Evolutionary conservation across 1,140 invertebrate genomes (phyloP).

Genomic region (Goniozus legneri): DNA sequence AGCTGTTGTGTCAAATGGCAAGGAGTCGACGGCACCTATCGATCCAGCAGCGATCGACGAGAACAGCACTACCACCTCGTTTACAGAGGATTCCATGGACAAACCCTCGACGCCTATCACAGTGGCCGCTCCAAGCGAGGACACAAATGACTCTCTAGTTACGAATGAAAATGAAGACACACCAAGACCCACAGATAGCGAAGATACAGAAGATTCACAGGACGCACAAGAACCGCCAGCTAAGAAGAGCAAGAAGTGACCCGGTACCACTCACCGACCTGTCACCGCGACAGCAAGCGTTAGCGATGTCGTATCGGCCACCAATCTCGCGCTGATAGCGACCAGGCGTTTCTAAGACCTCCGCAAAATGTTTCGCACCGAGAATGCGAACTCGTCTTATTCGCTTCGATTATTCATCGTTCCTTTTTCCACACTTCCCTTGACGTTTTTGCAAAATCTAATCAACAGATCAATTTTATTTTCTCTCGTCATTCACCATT

Average conservation of each 20-base stretch:
- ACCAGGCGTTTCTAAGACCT: slow-evolving; percentile 38
- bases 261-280: slow-evolving; percentile 23
- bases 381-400: too few species aligned
- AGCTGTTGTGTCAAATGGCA: slow-evolving; percentile 38
- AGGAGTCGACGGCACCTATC: slow-evolving; percentile 29
- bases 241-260: slow-evolving; percentile 55
- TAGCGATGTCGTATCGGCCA: slow-evolving; percentile 38
- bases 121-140: slow-evolving; percentile 39
- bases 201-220: slow-evolving; percentile 47
- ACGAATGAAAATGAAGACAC: slow-evolving; percentile 47
- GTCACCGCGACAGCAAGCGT: slow-evolving; percentile 25
- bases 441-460: too few species aligned
- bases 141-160: slow-evolving; percentile 46
- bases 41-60: slow-evolving; percentile 50
- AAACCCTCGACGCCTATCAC: slow-evolving; percentile 53
- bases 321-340: slow-evolving; percentile 41
- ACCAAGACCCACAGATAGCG: slow-evolving; percentile 49
- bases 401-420: too few species aligned
- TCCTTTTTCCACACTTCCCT: too few species aligned
- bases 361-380: too few species aligned
- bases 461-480: too few species aligned
- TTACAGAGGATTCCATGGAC: slow-evolving; percentile 69
- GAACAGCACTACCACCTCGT: slow-evolving; percentile 64
- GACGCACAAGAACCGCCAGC: slow-evolving; percentile 46
- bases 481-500: too few species aligned